A percentile compares a stretch with the other conserved stretches of the same genome.
phyloP scores from a whole-genome alignment of 2,113 vertebrate species.

The Polypterus senegalus region DNA sequence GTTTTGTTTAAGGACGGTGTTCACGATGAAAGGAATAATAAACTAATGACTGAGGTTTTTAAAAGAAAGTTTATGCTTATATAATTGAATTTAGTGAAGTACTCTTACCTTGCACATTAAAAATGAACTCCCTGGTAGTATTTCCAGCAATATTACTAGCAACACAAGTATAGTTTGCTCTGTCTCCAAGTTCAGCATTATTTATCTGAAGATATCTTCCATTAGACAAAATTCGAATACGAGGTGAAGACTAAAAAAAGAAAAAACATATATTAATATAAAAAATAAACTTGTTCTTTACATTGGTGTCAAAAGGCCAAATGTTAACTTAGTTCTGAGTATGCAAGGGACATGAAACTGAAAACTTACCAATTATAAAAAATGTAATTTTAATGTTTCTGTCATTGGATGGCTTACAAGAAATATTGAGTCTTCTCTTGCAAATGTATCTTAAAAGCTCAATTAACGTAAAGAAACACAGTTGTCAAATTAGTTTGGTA shows the following conservation, averaged over 20 bases:
- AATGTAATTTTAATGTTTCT: too few relatives aligned
- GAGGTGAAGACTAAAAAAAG: constrained; percentile 57
- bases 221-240: constrained; percentile 69
- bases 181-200: constrained; percentile 65
- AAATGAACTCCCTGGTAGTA: constrained; percentile 66
- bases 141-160: constrained; percentile 82
- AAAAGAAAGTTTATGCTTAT: background rate
- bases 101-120: constrained; percentile 71
- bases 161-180: constrained; percentile 74
- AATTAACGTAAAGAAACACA: too few relatives aligned
- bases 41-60: background rate
- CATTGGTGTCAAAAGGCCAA: too few relatives aligned
- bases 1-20: background rate
- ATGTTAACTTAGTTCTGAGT: too few relatives aligned
- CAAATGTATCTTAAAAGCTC: too few relatives aligned
- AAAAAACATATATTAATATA: constrained; percentile 1
- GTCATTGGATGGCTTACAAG: too few relatives aligned
- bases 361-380: too few relatives aligned
- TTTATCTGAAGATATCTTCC: constrained; percentile 91
- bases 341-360: too few relatives aligned
- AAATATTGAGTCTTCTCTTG: too few relatives aligned
- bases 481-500: too few relatives aligned
- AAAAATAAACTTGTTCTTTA: too few relatives aligned
- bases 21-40: background rate
- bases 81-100: background rate